Conservation (phyloP, 2,113 vertebrate genomes). For the Psophia crepitans region DNA sequence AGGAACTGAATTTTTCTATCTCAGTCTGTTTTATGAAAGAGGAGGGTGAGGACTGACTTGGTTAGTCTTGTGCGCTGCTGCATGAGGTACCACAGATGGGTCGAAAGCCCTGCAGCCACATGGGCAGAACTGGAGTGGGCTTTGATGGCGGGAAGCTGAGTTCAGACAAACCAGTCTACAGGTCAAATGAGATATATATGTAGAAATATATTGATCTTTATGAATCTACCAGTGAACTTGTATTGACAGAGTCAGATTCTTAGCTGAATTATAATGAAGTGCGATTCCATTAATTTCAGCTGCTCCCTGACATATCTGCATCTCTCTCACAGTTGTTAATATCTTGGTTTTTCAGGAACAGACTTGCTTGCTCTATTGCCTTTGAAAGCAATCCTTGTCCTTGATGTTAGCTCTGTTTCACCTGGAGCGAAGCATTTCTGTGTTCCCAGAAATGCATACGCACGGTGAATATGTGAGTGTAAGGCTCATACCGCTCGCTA, state of each 20-base stretch:
- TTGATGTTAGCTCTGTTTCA: neutral
- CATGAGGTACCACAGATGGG: neutral
- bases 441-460: neutral
- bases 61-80: neutral
- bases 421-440: neutral
- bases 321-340: neutral
- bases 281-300: neutral
- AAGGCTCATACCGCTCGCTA: neutral
- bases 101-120: neutral
- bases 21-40: neutral
- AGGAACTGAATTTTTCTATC: neutral
- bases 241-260: neutral
- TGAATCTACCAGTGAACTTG: neutral
- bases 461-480: neutral
- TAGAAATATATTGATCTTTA: neutral
- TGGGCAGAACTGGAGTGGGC: neutral
- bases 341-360: neutral
- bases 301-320: neutral
- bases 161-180: neutral
- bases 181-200: neutral
- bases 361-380: neutral
- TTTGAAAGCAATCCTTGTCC: neutral
- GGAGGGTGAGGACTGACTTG: neutral
- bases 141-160: neutral
- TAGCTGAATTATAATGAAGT: neutral